Evolutionary conservation across 1,140 invertebrate species (phyloP).

Genomic region (Ceratina australensis): DNA sequence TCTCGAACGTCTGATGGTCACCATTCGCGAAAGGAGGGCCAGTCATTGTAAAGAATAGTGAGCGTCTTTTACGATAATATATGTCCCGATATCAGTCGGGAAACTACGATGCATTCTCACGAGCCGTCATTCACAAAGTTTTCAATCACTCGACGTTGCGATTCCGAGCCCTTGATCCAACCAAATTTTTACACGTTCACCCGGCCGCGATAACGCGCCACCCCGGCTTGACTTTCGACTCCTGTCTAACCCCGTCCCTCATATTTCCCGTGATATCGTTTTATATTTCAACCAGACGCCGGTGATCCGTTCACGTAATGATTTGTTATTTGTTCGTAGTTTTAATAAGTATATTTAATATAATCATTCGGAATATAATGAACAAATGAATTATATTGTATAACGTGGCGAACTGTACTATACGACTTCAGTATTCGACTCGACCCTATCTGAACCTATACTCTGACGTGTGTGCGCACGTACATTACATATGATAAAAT

Average conservation of each 20-base stretch:
- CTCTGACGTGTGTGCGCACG: too few relatives aligned
- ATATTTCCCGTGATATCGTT: neutral
- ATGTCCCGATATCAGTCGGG: constrained; percentile 26
- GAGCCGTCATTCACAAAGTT: constrained; percentile 36
- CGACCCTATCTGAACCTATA: too few relatives aligned
- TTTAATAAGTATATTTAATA: too few relatives aligned
- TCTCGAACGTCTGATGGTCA: constrained; percentile 40
- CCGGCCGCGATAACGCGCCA: neutral
- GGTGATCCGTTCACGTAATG: neutral
- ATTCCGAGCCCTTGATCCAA: constrained; percentile 31
- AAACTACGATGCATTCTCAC: constrained; percentile 30
- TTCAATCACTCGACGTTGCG: constrained; percentile 53
- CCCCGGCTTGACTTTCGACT: neutral
- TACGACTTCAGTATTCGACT: too few relatives aligned
- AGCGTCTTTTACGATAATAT: constrained; percentile 37
- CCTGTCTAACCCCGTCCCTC: too few relatives aligned
- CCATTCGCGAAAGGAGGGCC: constrained; percentile 24
- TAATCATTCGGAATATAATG: too few relatives aligned
- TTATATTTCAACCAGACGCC: neutral
- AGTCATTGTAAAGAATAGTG: constrained; percentile 45
- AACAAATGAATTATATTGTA: too few relatives aligned
- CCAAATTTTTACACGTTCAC: constrained; percentile 38
- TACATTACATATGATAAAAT: too few relatives aligned
- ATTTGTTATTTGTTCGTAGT: too few relatives aligned
- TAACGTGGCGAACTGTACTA: too few relatives aligned